A percentile compares a stretch with the other conserved stretches of the same genome.
Conservation (phyloP, 2,797 vertebrate genomes). For the Sternarchorhynchus goeldii region DNA sequence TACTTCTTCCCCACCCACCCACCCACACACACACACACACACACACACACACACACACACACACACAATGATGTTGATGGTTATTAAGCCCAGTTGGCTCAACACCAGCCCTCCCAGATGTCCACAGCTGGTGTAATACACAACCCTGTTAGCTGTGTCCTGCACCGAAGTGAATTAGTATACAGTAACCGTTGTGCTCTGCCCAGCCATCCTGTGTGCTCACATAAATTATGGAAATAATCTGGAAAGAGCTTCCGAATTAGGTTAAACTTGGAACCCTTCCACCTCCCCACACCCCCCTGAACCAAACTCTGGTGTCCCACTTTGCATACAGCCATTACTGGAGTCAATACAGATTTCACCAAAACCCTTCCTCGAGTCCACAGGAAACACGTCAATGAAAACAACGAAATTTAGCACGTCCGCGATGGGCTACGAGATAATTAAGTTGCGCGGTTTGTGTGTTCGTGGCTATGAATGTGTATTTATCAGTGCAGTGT, state of each 20-base stretch:
- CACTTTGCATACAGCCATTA: conserved; percentile 37
- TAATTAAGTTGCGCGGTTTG: too few species aligned
- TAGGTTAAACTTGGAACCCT: conserved; percentile 54
- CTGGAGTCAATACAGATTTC: too few species aligned
- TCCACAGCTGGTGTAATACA: conserved; percentile 21
- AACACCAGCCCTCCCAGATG: conserved; percentile 33
- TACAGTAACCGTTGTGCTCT: conserved; percentile 14
- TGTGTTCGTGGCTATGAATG: not conserved
- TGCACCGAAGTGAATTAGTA: not conserved
- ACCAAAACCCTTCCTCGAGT: too few species aligned
- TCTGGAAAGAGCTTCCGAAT: conserved; percentile 62
- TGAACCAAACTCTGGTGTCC: too few species aligned
- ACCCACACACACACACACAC: too few species aligned
- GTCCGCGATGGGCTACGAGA: too few species aligned
- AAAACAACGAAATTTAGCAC: too few species aligned
- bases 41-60: too few species aligned
- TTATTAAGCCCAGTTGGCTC: not conserved
- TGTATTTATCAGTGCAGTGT: conserved; percentile 1
- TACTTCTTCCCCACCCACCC: too few species aligned
- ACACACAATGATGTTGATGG: not conserved
- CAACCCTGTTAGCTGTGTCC: conserved; percentile 40
- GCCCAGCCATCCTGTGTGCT: conserved; percentile 62
- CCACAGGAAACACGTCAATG: too few species aligned
- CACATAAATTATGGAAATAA: conserved; percentile 64
- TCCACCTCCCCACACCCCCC: conserved; percentile 42